A percentile compares a stretch with the other conserved stretches of the same genome.
Evolutionary conservation across 2,113 vertebrate genomes (phyloP).

Genomic region (Rhadina sibilatrix): DNA sequence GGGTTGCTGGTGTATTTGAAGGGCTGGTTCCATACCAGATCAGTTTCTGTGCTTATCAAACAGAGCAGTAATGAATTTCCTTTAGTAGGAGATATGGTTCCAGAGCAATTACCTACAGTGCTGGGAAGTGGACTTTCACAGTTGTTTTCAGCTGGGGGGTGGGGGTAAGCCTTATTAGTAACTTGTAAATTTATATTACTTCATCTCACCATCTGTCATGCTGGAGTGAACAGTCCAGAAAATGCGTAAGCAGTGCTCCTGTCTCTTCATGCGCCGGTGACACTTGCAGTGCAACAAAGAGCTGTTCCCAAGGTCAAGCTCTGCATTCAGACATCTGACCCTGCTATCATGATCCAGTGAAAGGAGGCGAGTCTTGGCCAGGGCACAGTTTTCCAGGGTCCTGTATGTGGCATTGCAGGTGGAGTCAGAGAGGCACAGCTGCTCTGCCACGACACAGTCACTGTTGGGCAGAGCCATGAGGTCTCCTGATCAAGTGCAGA

Average conservation of each 20-base stretch:
- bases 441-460: constrained; percentile 82
- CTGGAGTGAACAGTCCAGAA: constrained; percentile 85
- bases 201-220: constrained; percentile 80
- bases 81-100: background rate
- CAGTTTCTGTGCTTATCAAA: background rate
- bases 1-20: background rate
- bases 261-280: constrained; percentile 83
- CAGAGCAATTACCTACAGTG: background rate
- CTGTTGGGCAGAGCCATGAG: constrained; percentile 31
- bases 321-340: constrained; percentile 80
- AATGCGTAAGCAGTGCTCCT: constrained; percentile 84
- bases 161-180: background rate
- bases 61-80: background rate
- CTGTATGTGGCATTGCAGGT: constrained; percentile 80
- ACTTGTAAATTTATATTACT: background rate
- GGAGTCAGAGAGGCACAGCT: constrained; percentile 77
- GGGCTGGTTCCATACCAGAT: background rate
- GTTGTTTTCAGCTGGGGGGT: background rate
- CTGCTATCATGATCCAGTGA: constrained; percentile 63
- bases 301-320: constrained; percentile 75
- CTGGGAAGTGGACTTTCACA: background rate
- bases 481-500: constrained; percentile 43
- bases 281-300: constrained; percentile 87
- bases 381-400: constrained; percentile 79
- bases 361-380: constrained; percentile 58